These are phyloP conservation scores for Orientallactaga sibirica DNA, from an alignment of 2,797 vertebrate species.

Conservation along the genomic window DNA sequence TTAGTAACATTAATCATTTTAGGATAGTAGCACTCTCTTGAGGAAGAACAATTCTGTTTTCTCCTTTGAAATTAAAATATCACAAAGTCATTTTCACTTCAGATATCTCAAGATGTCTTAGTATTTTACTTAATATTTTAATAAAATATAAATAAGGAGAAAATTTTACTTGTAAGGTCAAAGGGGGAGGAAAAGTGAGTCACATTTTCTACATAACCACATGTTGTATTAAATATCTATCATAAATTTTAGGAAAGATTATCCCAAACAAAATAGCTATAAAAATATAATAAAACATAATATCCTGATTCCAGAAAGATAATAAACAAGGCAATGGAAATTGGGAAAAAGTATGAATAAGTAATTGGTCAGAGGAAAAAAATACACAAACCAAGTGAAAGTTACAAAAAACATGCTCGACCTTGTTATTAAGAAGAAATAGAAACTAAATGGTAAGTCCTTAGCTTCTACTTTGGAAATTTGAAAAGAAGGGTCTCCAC, in stretches of 20 bases:
- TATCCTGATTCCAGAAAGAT: conserved; percentile 9
- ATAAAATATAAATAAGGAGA: conserved; percentile 37
- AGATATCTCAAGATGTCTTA: conserved; percentile 14
- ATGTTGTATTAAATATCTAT: neutral
- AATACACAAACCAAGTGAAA: neutral
- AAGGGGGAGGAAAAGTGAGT: neutral
- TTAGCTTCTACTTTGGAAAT: conserved; percentile 11
- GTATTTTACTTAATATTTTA: neutral
- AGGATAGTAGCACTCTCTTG: conserved; percentile 8
- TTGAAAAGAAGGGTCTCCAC: neutral
- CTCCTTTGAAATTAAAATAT: conserved; percentile 49
- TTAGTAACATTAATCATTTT: conserved; percentile 10
- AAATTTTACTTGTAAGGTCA: conserved; percentile 17
- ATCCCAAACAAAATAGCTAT: conserved; percentile 8
- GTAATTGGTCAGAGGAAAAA: neutral
- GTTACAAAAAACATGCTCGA: neutral
- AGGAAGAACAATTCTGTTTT: conserved; percentile 5
- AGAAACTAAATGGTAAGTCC: conserved; percentile 13
- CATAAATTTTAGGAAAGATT: conserved; percentile 23
- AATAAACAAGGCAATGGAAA: conserved; percentile 5
- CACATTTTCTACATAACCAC: conserved; percentile 16
- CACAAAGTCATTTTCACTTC: conserved; percentile 55
- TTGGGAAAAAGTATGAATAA: neutral
- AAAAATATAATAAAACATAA: conserved; percentile 32
- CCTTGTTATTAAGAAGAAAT: neutral